Conservation (phyloP, 37 sponge, comb jelly and placozoan species). For the Haliclona indistincta region DNA sequence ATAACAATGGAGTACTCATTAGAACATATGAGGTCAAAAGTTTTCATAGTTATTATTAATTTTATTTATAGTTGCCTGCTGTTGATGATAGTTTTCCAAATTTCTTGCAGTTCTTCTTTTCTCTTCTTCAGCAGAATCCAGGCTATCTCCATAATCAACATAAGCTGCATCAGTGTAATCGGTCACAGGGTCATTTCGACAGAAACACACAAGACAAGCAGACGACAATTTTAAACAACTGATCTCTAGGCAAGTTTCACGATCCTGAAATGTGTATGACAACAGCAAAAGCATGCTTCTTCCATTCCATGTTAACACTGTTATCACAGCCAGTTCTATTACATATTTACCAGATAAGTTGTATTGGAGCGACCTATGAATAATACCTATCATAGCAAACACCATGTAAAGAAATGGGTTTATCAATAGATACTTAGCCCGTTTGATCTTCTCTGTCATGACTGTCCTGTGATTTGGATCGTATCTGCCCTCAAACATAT, state of each 20-base stretch:
- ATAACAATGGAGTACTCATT: too few relatives aligned
- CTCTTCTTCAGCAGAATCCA: neutral
- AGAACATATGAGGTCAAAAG: too few relatives aligned
- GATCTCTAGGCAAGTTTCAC: neutral
- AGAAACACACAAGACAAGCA: neutral
- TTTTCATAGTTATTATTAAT: too few relatives aligned
- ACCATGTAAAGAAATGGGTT: neutral
- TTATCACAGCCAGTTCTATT: neutral
- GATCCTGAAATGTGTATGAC: neutral
- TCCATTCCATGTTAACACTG: neutral
- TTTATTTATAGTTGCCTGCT: too few relatives aligned
- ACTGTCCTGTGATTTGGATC: neutral
- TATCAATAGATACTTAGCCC: neutral
- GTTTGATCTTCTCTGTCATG: neutral
- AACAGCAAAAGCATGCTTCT: neutral
- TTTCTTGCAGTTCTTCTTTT: neutral
- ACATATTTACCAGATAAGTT: neutral
- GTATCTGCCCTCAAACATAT: neutral
- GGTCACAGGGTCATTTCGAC: neutral
- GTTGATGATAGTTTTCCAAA: too few relatives aligned
- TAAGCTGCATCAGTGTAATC: neutral
- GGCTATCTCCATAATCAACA: neutral
- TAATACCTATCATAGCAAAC: neutral
- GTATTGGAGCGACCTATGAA: neutral
- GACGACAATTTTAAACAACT: neutral